phyloP scores from a whole-genome alignment of 2,797 vertebrate species.

The Aviceda cuculoides region DNA sequence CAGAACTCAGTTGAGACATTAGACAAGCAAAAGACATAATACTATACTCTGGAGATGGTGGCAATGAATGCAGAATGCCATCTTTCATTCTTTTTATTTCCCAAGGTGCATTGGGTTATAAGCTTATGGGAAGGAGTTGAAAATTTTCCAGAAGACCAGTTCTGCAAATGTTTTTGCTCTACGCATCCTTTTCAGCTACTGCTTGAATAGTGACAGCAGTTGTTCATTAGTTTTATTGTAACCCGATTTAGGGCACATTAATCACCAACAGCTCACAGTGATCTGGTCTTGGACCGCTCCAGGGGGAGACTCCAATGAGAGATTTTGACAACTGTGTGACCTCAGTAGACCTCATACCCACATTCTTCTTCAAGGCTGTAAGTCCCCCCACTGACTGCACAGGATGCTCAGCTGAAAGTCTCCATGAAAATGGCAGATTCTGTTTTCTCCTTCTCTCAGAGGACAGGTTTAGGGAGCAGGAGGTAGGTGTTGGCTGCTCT shows the following conservation, averaged over 20 bases:
- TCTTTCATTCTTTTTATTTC: neutral
- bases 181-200: neutral
- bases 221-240: neutral
- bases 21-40: neutral
- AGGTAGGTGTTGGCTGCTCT: neutral
- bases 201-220: neutral
- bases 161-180: neutral
- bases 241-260: neutral
- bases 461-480: neutral
- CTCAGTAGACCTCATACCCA: neutral
- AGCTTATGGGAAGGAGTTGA: neutral
- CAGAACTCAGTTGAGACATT: neutral
- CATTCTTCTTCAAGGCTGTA: neutral
- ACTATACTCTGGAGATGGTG: neutral
- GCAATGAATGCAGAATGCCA: neutral
- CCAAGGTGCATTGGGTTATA: neutral
- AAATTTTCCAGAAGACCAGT: neutral
- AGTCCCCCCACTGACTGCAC: neutral
- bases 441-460: neutral
- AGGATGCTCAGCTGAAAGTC: neutral
- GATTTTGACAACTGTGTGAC: neutral
- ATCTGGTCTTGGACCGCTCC: neutral
- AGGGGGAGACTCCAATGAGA: neutral
- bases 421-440: neutral
- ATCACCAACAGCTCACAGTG: neutral